Evolutionary conservation across 2,888 invertebrate genomes (phyloP).

Genomic region (Minunthozetes semirufus): DNA sequence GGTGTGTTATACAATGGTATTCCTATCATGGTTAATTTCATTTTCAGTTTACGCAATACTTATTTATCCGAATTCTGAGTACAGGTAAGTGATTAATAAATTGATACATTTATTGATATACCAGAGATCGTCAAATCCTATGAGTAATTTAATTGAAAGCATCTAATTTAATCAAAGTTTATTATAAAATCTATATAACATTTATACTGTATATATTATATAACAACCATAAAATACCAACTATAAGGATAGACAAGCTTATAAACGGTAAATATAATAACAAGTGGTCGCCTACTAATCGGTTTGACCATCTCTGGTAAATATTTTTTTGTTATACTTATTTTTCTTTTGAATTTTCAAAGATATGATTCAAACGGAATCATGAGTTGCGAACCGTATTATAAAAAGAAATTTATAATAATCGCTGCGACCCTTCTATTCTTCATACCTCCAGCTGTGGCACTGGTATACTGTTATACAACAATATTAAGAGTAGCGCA

Average conservation of each 20-base stretch:
- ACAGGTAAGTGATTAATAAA: constrained; percentile 49
- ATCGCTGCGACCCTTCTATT: constrained; percentile 70
- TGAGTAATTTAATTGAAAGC: no score
- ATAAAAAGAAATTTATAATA: constrained; percentile 47
- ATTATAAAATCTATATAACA: no score
- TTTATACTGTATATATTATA: no score
- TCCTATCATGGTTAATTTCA: constrained; percentile 75
- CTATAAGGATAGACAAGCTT: no score
- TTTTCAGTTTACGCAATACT: constrained; percentile 73
- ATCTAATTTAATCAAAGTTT: no score
- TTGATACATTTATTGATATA: no score
- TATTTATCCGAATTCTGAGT: constrained; percentile 62
- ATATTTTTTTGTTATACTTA: not conserved
- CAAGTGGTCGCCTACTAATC: no score
- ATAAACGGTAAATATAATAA: no score
- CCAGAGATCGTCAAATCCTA: no score
- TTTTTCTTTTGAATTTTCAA: not conserved
- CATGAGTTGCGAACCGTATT: constrained; percentile 80
- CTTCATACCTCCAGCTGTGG: constrained; percentile 85
- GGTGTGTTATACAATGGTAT: constrained; percentile 77
- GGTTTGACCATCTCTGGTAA: not conserved
- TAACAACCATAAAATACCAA: no score
- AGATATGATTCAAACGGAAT: constrained; percentile 72
- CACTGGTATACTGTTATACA: constrained; percentile 83
- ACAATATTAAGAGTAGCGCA: constrained; percentile 83